Percentiles rank a stretch among this genome's conserved stretches.
phyloP scores from a whole-genome alignment of 2,888 invertebrate species.

The Macroteleia sp. region DNA sequence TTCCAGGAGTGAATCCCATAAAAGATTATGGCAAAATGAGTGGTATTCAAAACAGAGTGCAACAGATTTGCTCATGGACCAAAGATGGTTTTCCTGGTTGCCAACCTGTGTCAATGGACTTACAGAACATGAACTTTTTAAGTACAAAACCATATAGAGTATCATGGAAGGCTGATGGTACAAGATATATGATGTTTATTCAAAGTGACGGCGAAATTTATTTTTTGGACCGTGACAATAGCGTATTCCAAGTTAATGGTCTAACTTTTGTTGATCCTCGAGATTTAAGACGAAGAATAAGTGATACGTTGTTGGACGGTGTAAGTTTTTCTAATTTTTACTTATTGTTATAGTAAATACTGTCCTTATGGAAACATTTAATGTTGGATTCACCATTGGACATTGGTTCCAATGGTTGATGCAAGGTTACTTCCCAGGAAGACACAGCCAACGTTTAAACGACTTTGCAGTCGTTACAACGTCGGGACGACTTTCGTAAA shows the following conservation, averaged over 20 bases:
- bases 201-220: constrained; percentile 93
- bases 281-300: constrained; percentile 89
- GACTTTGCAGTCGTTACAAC: too few species aligned
- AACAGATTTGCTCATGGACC: constrained; percentile 92
- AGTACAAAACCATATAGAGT: constrained; percentile 94
- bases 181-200: constrained; percentile 98
- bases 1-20: too few species aligned
- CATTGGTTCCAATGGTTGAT: too few species aligned
- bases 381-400: too few species aligned
- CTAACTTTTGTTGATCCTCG: constrained; percentile 92
- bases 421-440: too few species aligned
- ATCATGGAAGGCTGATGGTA: constrained; percentile 99
- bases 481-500: too few species aligned
- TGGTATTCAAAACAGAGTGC: constrained; percentile 91
- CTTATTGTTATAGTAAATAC: too few species aligned
- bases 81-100: constrained; percentile 95
- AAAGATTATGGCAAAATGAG: too few species aligned
- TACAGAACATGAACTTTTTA: constrained; percentile 92
- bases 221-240: constrained; percentile 97
- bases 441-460: too few species aligned
- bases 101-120: constrained; percentile 99
- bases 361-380: too few species aligned
- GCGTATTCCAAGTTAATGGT: constrained; percentile 93
- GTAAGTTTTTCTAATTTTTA: too few species aligned
- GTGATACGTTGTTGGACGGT: constrained; percentile 95